Conservation (phyloP, 30 jellyfish, hydroid and myxozoan genomes). For the Catostylus mosaicus region DNA sequence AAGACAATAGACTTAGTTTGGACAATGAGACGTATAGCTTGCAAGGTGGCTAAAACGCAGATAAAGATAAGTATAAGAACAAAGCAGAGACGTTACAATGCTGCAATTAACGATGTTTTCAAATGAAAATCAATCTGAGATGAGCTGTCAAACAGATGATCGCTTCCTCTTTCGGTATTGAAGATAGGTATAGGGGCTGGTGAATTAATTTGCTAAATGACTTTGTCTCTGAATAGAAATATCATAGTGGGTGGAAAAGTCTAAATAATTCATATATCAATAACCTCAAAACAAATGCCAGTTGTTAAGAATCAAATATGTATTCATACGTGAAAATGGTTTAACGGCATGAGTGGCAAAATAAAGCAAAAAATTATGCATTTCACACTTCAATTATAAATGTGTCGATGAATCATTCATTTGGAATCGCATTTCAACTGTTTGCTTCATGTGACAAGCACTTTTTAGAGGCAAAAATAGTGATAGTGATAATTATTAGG, state of each 20-base stretch:
- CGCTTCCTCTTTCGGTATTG: not conserved
- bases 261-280: conserved; percentile 5
- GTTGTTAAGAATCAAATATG: not conserved
- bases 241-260: conserved; percentile 1
- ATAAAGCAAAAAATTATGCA: too few species aligned
- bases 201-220: not conserved
- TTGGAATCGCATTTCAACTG: too few species aligned
- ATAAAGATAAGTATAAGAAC: not conserved
- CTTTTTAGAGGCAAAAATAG: too few species aligned
- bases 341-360: too few species aligned
- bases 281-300: conserved; percentile 28
- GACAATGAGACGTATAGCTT: not conserved
- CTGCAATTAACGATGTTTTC: not conserved
- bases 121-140: not conserved
- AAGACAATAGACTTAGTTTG: conserved; percentile 3
- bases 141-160: not conserved
- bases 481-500: too few species aligned
- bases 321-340: not conserved
- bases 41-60: conserved; percentile 28
- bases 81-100: not conserved
- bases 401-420: too few species aligned
- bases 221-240: not conserved
- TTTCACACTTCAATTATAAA: too few species aligned
- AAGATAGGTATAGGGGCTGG: not conserved
- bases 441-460: too few species aligned